phyloP scores from a whole-genome alignment of 1,140 invertebrate genomes.

The Drosophila leontia region DNA sequence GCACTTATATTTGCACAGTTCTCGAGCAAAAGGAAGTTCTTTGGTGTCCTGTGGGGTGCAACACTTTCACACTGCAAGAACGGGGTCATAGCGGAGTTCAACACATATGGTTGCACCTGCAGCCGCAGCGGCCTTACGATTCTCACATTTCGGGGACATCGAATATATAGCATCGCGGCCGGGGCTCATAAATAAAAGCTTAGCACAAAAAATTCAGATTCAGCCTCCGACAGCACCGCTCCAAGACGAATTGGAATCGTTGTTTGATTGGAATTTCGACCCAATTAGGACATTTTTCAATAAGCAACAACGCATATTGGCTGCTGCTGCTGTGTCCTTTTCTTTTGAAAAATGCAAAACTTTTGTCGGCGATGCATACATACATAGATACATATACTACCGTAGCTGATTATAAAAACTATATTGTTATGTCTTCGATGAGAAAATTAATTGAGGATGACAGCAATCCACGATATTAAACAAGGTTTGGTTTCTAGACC shows the following conservation, averaged over 20 bases:
- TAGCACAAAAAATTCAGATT: background rate
- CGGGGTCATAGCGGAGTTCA: background rate
- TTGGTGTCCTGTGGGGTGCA: background rate
- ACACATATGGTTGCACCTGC: conserved; percentile 30
- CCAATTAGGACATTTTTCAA: conserved; percentile 79
- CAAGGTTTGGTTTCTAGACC: background rate
- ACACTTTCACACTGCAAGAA: conserved; percentile 28
- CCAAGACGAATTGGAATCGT: conserved; percentile 59
- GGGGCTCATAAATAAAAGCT: background rate
- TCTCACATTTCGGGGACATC: conserved; percentile 18
- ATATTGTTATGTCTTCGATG: background rate
- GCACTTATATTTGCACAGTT: conserved; percentile 52
- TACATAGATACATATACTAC: background rate
- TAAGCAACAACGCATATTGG: conserved; percentile 39
- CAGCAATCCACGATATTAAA: background rate
- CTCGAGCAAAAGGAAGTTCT: conserved; percentile 26
- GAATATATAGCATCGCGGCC: conserved; percentile 16
- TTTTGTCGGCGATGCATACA: conserved; percentile 45
- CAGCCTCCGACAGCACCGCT: conserved; percentile 7
- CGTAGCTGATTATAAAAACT: conserved; percentile 28
- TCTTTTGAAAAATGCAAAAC: conserved; percentile 75
- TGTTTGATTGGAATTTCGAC: conserved; percentile 81
- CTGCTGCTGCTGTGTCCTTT: conserved; percentile 35
- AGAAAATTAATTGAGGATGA: background rate
- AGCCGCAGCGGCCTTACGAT: conserved; percentile 4